Evolutionary conservation across 2,888 invertebrate species (phyloP), one percentile per base, ranked within the genome.

Genomic region (Hermaeophaga mercurialis): DNA sequence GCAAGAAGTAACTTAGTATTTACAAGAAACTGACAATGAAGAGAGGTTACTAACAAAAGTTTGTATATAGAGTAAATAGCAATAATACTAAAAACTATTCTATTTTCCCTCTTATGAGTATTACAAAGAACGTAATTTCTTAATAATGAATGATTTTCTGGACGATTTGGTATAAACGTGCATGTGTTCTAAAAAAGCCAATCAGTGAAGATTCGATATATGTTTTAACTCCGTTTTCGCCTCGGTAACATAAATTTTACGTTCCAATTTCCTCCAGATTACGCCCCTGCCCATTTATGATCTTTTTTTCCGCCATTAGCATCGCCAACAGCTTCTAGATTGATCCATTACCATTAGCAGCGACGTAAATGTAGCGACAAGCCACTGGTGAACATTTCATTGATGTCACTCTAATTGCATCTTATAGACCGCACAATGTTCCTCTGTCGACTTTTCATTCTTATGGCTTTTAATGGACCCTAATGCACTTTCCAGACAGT

Each of bases 341-440:
- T 67, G 68, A 70, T 69, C 67, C 69, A 68, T 69, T 70, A 68
- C 65, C 69, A 70, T 69, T 69, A 70, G 66, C 39, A 47, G 48
- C 38, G 47, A 59, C 56, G 39, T 47, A 54, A 45, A 55, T 34
- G 44, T 28, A 19, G 36, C 48, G 44, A 48, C 49, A 49, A 58
- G 52, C 58, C 50, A 39, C 56, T 48, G 61, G 62, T 59, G 64
- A 63, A 59, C 63, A 63, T 65, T 65, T 65, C 63, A 65, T 64
- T 64, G 63, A 65, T 64, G 65, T 64, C 61, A 65, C 61, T 63
- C 61, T 62, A 64, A 65, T 65, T 64, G 64, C 62, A 61, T 64
- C 64, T 65, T 65, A 64, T 64, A 61, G 63, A 62, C 60, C 56
- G 61, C 56, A 56, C 49, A 55, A 52, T 45, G 22, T 33, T 55